Evolutionary conservation across 1,140 invertebrate genomes (phyloP).

Genomic region (Polyergus mexicanus): DNA sequence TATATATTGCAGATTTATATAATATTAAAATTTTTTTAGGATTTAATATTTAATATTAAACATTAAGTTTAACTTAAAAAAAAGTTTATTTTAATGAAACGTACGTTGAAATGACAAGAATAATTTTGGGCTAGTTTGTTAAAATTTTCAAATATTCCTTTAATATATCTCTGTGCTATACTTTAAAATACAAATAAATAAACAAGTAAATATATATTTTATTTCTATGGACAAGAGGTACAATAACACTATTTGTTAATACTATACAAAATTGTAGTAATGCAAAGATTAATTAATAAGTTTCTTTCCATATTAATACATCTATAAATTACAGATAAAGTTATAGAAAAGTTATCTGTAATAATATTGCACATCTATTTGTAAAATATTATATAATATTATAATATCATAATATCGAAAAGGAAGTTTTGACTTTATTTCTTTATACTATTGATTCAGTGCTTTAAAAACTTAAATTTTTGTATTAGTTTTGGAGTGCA

Average conservation of each 20-base stretch:
- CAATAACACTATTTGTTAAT: no score
- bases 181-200: conserved; percentile 4
- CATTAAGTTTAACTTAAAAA: no score
- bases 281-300: background rate
- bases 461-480: background rate
- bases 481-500: background rate
- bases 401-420: background rate
- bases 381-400: background rate
- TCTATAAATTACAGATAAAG: background rate
- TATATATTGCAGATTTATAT: conserved; percentile 10
- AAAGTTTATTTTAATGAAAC: background rate
- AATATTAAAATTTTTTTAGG: background rate
- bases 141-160: background rate
- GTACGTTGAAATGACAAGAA: background rate
- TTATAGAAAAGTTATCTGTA: background rate
- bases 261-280: background rate
- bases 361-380: background rate
- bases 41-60: conserved; percentile 18
- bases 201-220: background rate
- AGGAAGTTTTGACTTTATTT: background rate
- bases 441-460: background rate
- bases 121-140: background rate
- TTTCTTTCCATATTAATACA: no score
- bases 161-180: background rate
- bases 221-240: no score